Evolutionary conservation across 2,113 vertebrate genomes (phyloP).

Genomic region (Myotis brandtii): DNA sequence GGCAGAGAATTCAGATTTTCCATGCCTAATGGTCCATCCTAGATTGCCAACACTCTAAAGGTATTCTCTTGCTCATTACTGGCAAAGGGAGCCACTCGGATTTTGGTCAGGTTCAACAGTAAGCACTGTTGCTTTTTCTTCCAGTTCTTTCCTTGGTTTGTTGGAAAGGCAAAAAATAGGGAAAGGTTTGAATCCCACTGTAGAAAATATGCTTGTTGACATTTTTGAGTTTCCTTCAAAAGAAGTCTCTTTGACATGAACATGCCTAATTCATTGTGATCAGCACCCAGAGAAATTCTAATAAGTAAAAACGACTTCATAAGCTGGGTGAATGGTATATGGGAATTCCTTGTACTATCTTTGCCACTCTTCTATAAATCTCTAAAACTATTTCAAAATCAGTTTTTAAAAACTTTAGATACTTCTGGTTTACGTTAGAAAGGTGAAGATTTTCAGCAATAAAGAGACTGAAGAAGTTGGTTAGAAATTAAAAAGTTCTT

Average conservation of each 20-base stretch:
- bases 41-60: neutral
- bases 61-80: slow-evolving; percentile 20
- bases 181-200: neutral
- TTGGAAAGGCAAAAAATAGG: neutral
- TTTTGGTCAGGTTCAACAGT: slow-evolving; percentile 50
- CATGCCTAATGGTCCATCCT: slow-evolving; percentile 41
- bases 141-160: slow-evolving; percentile 21
- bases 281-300: neutral
- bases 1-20: slow-evolving; percentile 62
- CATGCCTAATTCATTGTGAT: neutral
- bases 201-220: neutral
- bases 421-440: neutral
- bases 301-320: neutral
- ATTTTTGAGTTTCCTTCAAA: slow-evolving; percentile 29
- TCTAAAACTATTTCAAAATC: slow-evolving; percentile 45
- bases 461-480: neutral
- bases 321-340: neutral
- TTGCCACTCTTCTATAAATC: neutral
- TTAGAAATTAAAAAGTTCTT: slow-evolving; percentile 41
- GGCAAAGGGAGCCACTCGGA: neutral
- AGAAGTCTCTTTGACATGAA: neutral
- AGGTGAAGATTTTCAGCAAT: slow-evolving; percentile 29
- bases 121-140: neutral
- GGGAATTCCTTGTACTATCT: neutral
- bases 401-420: neutral